Evolutionary conservation across 2,113 vertebrate species (phyloP).

Genomic region (Paradisaea rubra): DNA sequence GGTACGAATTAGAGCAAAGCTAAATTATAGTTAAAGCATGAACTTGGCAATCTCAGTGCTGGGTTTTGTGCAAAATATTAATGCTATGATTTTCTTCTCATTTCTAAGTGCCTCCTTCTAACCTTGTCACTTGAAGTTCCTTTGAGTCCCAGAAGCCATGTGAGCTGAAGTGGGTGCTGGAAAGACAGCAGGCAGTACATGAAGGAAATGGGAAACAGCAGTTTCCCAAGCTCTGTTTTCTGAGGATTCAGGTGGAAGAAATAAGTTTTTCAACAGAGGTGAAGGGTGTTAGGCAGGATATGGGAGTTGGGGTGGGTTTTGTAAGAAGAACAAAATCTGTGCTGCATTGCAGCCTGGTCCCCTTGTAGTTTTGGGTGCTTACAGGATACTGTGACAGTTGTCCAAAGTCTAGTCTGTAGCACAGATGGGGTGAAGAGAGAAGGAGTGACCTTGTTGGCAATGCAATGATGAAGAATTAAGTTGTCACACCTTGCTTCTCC

Average conservation of each 20-base stretch:
- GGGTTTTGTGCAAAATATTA: background rate
- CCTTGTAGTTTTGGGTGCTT: background rate
- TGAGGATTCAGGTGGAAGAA: background rate
- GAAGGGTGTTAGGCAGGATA: background rate
- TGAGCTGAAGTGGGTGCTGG: background rate
- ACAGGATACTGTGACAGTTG: background rate
- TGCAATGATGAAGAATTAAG: background rate
- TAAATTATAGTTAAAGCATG: background rate
- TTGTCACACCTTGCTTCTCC: background rate
- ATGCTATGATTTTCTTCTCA: background rate
- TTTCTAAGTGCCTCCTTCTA: background rate
- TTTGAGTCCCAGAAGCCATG: background rate
- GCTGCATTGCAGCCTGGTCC: background rate
- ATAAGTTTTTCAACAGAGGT: background rate
- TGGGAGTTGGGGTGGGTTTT: background rate
- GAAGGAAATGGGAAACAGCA: background rate
- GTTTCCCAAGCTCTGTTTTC: background rate
- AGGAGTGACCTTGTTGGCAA: background rate
- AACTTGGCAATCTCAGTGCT: background rate
- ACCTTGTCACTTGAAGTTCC: background rate
- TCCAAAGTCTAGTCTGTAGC: background rate
- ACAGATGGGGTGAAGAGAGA: background rate
- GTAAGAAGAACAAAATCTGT: background rate
- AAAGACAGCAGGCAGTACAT: background rate
- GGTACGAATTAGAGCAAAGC: background rate